A percentile compares a stretch with the other conserved stretches of the same genome.
phyloP scores from a whole-genome alignment of 2,888 invertebrate genomes.

The Thereva unica region DNA sequence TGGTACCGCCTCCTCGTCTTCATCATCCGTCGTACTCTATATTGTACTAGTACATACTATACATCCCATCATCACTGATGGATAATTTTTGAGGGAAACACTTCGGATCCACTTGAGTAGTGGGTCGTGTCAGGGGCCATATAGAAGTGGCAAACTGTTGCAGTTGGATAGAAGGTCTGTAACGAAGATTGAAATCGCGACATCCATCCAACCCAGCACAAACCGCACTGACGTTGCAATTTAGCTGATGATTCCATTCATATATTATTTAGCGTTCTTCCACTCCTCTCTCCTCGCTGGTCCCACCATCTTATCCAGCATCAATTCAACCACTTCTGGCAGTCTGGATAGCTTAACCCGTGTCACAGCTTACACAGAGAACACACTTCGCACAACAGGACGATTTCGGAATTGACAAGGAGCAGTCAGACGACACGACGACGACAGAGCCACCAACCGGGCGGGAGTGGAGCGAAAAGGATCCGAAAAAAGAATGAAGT shows the following conservation, averaged over 20 bases:
- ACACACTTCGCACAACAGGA: neutral
- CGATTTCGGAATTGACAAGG: slow-evolving; percentile 16
- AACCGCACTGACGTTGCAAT: slow-evolving; percentile 44
- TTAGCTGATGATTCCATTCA: slow-evolving; percentile 48
- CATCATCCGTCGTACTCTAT: neutral
- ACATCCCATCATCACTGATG: slow-evolving; percentile 12
- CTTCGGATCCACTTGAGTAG: slow-evolving; percentile 1
- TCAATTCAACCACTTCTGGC: slow-evolving; percentile 12
- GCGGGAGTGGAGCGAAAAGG: neutral
- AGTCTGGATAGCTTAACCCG: slow-evolving; percentile 14
- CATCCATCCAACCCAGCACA: slow-evolving; percentile 24
- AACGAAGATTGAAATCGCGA: slow-evolving; percentile 28
- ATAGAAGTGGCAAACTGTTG: slow-evolving; percentile 31
- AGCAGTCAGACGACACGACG: slow-evolving; percentile 32
- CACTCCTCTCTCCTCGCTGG: neutral
- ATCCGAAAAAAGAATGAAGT: slow-evolving; percentile 33
- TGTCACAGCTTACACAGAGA: slow-evolving; percentile 11
- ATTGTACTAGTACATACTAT: neutral
- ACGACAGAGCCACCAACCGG: slow-evolving; percentile 20
- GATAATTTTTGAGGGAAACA: slow-evolving; percentile 31
- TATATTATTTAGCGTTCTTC: slow-evolving; percentile 42
- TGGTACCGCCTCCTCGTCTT: neutral
- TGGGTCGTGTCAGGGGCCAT: neutral
- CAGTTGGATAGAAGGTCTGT: slow-evolving; percentile 3
- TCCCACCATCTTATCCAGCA: neutral